Base-by-base conservation (phyloP, 1,140 invertebrate species). In the Chrysoperla carnea region DNA sequence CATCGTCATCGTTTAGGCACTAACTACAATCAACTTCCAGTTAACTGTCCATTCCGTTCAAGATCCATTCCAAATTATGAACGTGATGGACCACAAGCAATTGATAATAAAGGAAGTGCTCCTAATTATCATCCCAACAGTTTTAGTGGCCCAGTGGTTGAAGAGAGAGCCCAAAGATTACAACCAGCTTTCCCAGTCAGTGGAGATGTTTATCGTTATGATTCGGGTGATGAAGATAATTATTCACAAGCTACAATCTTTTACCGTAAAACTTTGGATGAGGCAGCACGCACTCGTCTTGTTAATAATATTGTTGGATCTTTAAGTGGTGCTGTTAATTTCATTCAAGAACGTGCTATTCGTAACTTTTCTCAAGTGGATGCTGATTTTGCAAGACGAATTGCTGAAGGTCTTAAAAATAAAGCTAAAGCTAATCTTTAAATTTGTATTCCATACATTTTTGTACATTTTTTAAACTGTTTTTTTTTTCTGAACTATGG, bases 51-150 rank as follows among this genome's bases (percentile, higher is more conserved):
- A 8, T 84, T 74, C 50, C 64, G 65, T 44, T 66, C 68, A 50
- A 49, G 49, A 15, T 45, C 50, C 2, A 52, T 56, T 6, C 35
- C 54, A 31, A 89, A 89, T 58, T 88, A 83, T 51, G 82, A 88
- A 57, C 68, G 86, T 9, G 87, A 91, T 61, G 89, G 88, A 0
- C 62, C 69, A 3, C 76, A 76, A 68, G 58, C 66, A 2, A 51
- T 68, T 37, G 57, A 65, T 40, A 73, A 72, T 51, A 67, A 76
- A 66, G 73, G 61, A 37, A 76, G 75, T 31, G 80, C 81, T 5
- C 89, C 88, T 1, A 90, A 90, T 57, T 92, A 91, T 53, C 87
- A 71, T 62, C 89, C 89, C 0, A 92, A 92, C 61, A 88, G 84
- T 50, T 94, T 91, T 57, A 59, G 58, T 41, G 86, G 85, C 0